Base-by-base conservation (phyloP, 1,140 invertebrate species). In the Pinna nobilis region DNA sequence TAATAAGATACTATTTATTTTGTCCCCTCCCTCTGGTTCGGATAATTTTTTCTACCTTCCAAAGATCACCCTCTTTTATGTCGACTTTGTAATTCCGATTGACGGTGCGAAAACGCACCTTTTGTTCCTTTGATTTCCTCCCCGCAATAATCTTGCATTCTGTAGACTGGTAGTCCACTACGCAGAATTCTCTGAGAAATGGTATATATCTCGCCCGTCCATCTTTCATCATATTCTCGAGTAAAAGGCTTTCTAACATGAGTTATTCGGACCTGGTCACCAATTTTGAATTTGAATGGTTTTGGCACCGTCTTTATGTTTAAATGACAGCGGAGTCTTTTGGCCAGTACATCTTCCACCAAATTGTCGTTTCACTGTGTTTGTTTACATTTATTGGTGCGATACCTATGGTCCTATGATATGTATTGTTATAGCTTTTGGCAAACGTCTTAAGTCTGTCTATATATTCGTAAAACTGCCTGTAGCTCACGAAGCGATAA, bases 1-100 rank as follows among this genome's bases (percentile, higher is more conserved):
- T 53, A 18, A 60, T 55, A 65, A 70, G 70, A 39, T 65, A 70
- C 51, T 77, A 66, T 70, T 73, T 77, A 37, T 72, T 73, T 37
- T 30, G 25, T 30, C 70, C 75, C 44, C 51, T 72, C 57, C 75
- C 75, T 70, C 41, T 68, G 6, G 65, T 72, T 51, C 73, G 72
- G 18, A 72, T 15, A 5, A 69, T 51, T 60, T 61, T 61, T 18
- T 77, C 63, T 4, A 72, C 28, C 57, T 77, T 72, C 23, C 23
- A 77, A 25, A 37, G 41, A 13, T 72, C 63, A 39, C 68, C 28
- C 9, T 63, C 37, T 30, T 47, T 30, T 28, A 68, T 1, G 30
- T 59, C 41, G 7, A 73, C 44, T 73, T 70, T 77, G 70, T n/a
- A 73, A 41, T 49, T 77, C 70, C 20, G 64, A 69, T 32, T 64